These are phyloP conservation scores for Eunapius fragilis DNA, from an alignment of 37 sponge, comb jelly and placozoan species.

Conservation along the genomic window DNA sequence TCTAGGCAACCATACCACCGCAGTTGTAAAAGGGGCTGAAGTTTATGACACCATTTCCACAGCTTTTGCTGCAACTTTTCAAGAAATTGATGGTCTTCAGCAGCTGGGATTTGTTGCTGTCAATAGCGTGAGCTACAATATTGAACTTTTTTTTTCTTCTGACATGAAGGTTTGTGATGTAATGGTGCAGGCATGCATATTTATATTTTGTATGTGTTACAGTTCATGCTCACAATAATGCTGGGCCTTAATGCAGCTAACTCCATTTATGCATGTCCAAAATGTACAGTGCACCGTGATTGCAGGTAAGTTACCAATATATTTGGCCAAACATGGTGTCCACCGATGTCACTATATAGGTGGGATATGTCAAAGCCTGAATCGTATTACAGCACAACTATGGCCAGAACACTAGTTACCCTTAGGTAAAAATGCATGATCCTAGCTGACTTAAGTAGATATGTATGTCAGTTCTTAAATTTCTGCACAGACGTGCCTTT, in stretches of 20 bases:
- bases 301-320: background rate
- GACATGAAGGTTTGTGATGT: background rate
- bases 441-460: background rate
- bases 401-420: background rate
- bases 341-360: background rate
- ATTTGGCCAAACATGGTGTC: background rate
- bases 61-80: background rate
- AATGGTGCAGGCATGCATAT: too few relatives aligned
- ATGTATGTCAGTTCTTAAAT: background rate
- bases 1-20: background rate
- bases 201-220: background rate
- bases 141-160: background rate
- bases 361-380: background rate
- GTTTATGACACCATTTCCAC: background rate
- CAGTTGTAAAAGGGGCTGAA: background rate
- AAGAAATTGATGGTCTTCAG: background rate
- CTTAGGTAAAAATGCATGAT: background rate
- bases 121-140: background rate
- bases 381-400: background rate
- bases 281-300: background rate
- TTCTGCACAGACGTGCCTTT: background rate
- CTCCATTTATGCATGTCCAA: background rate
- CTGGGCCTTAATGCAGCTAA: background rate
- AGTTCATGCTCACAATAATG: background rate
- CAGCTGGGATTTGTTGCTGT: background rate